Conservation (phyloP, 2,888 invertebrate species). For the Glomeris marginata region DNA sequence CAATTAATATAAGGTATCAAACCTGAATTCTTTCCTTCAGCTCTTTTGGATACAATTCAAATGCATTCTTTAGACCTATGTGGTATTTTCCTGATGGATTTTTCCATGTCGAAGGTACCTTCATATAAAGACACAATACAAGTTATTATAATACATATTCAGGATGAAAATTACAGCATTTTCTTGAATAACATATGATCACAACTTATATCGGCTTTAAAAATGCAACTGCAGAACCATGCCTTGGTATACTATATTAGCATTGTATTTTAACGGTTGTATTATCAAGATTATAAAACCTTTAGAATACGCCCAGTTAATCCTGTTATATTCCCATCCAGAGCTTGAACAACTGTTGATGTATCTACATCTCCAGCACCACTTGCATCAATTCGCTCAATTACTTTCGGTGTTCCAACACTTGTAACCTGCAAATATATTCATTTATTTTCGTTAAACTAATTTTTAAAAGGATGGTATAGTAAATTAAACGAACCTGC, state of each 20-base stretch:
- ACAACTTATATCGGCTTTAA: too few species aligned
- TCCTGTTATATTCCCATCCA: constrained; percentile 58
- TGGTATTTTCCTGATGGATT: constrained; percentile 74
- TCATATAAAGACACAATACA: constrained; percentile 19
- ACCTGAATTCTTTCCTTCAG: constrained; percentile 56
- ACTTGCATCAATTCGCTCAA: constrained; percentile 88
- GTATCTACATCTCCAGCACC: constrained; percentile 96
- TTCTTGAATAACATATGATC: too few species aligned
- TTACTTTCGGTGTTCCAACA: constrained; percentile 78
- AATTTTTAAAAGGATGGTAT: neutral
- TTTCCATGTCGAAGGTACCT: constrained; percentile 67
- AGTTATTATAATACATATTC: too few species aligned
- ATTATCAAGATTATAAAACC: constrained; percentile 37
- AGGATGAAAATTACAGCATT: too few species aligned
- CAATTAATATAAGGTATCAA: constrained; percentile 5
- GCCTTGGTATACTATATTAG: too few species aligned
- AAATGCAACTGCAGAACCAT: too few species aligned
- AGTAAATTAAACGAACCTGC: constrained; percentile 40
- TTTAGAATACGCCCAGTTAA: constrained; percentile 74
- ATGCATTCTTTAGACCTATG: constrained; percentile 71
- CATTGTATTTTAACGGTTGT: too few species aligned
- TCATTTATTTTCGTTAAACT: neutral
- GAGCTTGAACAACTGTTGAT: constrained; percentile 50
- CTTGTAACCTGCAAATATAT: constrained; percentile 50
- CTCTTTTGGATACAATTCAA: constrained; percentile 70